phyloP scores from a whole-genome alignment of 2,888 invertebrate genomes.

The Schrankia costaestrigalis region DNA sequence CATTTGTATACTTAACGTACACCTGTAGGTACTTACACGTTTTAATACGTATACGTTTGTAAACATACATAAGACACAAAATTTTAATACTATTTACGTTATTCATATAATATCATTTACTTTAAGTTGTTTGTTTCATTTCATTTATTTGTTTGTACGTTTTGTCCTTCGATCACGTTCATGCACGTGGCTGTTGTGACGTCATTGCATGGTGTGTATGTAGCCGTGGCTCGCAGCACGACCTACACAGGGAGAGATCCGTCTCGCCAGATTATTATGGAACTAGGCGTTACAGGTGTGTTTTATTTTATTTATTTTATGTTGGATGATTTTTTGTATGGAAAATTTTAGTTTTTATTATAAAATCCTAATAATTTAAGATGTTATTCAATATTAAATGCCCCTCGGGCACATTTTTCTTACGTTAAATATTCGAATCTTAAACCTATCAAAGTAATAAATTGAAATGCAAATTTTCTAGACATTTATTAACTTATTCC shows the following conservation, averaged over 20 bases:
- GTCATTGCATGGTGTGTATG: conserved; percentile 68
- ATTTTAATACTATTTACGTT: not conserved
- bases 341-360: too few relatives aligned
- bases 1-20: too few relatives aligned
- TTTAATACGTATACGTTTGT: too few relatives aligned
- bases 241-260: conserved; percentile 83
- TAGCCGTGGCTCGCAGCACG: conserved; percentile 88
- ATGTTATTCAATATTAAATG: too few relatives aligned
- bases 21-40: too few relatives aligned
- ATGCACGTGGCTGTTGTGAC: conserved; percentile 61
- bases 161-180: conserved; percentile 45
- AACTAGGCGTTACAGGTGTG: conserved; percentile 89
- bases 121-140: conserved; percentile 19
- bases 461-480: too few relatives aligned
- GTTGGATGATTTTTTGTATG: conserved; percentile 1
- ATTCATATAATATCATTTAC: not conserved
- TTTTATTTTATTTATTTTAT: conserved; percentile 25
- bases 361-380: too few relatives aligned
- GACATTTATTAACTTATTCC: too few relatives aligned
- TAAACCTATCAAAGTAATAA: too few relatives aligned
- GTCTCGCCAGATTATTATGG: conserved; percentile 87
- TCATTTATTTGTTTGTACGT: conserved; percentile 38
- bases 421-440: too few relatives aligned
- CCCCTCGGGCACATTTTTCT: too few relatives aligned
- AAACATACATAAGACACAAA: too few relatives aligned